Evolutionary conservation across 2,113 vertebrate species (phyloP), one percentile per base, ranked within the genome.

Genomic region (Cochlearius cochlearius): DNA sequence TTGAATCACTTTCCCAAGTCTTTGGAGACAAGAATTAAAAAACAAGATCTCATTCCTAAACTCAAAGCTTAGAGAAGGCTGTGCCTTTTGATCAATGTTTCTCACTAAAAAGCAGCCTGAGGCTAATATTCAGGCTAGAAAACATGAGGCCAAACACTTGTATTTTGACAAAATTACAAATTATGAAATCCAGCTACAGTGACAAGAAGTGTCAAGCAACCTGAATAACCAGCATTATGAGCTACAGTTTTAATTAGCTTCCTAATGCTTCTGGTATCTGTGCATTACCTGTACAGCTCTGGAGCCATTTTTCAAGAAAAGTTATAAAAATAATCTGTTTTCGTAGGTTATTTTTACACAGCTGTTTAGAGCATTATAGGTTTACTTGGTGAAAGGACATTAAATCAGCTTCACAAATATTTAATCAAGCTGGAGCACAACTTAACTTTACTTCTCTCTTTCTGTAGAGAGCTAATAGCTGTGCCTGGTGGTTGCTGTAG

Each of bases 321-420:
- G 86, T 84, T 85, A 58, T 52, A 74, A 96, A 97, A 96, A 92
- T n/a, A 92, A 77, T 25, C 50, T 78, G 41, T 11, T 83, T 96
- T 94, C 15, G 1, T 49, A 83, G 85, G 96, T 76, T 90, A 97
- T 98, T 97, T 97, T 96, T 97, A 88, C 87, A 75, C 59, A 88
- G n/a, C 34, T 88, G 30, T 95, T 96, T 88, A 52, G 38, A 77
- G 69, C n/a, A 68, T 92, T 90, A 66, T 58, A 88, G 3, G 0
- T 79, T 94, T 86, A 91, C 79, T 91, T 95, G 93, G 79, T 52
- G 32, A 98, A 96, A 93, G 95, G 93, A 96, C 49, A 53, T 96
- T 96, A 97, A 98, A 91, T 97, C 88, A 96, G 82, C 96, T 98
- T 95, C 93, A 97, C 98, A 98, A 98, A 98, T 98, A 98, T 98